A percentile compares a stretch with the other conserved stretches of the same genome.
Evolutionary conservation across 2,113 vertebrate species (phyloP).

Genomic region (Lonchura striata): DNA sequence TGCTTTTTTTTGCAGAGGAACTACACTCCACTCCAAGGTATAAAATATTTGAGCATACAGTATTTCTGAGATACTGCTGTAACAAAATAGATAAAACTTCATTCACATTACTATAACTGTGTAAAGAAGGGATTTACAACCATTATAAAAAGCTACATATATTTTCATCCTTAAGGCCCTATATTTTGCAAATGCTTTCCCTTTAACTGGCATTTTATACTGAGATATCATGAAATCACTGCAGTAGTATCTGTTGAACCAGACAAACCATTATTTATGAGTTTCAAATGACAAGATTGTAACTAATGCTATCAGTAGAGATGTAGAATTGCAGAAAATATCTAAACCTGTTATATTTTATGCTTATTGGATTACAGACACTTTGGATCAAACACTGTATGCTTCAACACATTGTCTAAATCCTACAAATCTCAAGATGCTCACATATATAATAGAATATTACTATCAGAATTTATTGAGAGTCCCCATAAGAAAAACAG

Average conservation of each 20-base stretch:
- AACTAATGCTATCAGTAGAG: neutral
- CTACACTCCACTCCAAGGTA: neutral
- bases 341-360: neutral
- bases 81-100: neutral
- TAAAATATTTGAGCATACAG: neutral
- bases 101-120: neutral
- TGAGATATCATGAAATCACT: neutral
- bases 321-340: neutral
- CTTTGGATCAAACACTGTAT: neutral
- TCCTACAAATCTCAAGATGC: neutral
- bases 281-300: neutral
- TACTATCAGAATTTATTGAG: neutral
- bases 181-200: neutral
- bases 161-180: neutral
- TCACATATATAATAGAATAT: neutral
- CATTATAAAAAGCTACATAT: neutral
- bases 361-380: neutral
- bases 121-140: neutral
- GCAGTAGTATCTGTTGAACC: neutral
- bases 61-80: neutral
- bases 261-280: neutral
- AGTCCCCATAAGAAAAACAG: neutral
- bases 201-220: neutral
- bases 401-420: neutral
- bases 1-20: neutral